Evolutionary conservation across 2,797 vertebrate genomes (phyloP).

Genomic region (Sebastes kiyomatsui): DNA sequence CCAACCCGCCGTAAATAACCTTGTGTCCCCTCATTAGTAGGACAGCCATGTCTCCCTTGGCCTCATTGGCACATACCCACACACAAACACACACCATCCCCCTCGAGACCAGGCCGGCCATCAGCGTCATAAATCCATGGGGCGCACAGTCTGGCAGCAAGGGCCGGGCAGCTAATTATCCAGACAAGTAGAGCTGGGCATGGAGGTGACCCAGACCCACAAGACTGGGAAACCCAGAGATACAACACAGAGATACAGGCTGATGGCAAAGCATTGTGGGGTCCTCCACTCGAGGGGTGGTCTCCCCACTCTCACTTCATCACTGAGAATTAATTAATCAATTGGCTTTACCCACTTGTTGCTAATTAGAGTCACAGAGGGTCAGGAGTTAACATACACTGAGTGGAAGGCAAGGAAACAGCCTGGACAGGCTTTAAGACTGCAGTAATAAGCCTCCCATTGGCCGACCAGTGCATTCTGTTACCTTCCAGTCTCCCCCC

Average conservation of each 20-base stretch:
- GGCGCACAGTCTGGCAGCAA: constrained; percentile 64
- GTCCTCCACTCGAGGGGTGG: background rate
- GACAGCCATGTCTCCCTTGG: constrained; percentile 67
- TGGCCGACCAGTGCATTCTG: background rate
- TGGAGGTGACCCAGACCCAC: constrained; percentile 68
- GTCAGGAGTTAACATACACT: background rate
- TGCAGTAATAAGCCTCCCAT: background rate
- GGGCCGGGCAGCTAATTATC: constrained; percentile 79
- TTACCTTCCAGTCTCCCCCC: background rate
- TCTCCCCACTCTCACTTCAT: constrained; percentile 9
- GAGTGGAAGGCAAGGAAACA: background rate
- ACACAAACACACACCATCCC: constrained; percentile 36
- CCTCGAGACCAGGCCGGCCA: constrained; percentile 49
- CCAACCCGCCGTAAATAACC: constrained; percentile 73
- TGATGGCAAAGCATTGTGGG: constrained; percentile 11
- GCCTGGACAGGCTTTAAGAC: background rate
- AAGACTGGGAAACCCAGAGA: constrained; percentile 38
- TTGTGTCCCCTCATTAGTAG: constrained; percentile 80
- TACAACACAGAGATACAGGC: constrained; percentile 11
- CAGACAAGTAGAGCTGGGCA: constrained; percentile 69
- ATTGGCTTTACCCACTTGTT: constrained; percentile 26
- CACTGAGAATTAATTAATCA: constrained; percentile 12
- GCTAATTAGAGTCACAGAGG: constrained; percentile 7
- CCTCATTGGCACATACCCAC: constrained; percentile 49
- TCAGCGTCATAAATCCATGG: constrained; percentile 72